These are phyloP conservation scores for Pseudomyrmex flavicornis DNA, from an alignment of 1,140 invertebrate genomes.

Conservation along the genomic window DNA sequence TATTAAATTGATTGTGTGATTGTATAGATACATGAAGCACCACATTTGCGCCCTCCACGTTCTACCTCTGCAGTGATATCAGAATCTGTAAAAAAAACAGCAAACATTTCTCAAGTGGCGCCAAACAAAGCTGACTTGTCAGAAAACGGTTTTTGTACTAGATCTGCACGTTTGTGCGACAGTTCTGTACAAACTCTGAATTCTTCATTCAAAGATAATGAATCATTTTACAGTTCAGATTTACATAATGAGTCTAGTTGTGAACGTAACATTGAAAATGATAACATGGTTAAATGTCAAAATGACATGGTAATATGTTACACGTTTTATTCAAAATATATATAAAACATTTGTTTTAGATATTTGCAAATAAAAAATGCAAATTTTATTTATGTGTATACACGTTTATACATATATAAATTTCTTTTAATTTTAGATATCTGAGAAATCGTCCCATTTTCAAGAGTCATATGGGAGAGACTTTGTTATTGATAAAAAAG, in stretches of 20 bases:
- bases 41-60: no score
- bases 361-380: neutral
- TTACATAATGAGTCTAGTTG: conserved; percentile 12
- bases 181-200: no score
- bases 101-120: no score
- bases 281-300: neutral
- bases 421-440: conserved; percentile 8
- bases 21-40: no score
- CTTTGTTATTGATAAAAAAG: neutral
- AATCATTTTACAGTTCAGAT: neutral
- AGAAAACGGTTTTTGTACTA: no score
- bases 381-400: neutral
- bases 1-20: no score
- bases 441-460: neutral
- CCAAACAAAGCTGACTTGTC: no score
- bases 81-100: no score
- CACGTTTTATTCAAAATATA: neutral
- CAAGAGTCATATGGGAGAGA: neutral
- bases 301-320: conserved; percentile 11
- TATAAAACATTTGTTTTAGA: neutral
- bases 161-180: no score
- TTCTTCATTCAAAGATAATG: no score
- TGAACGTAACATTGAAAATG: neutral
- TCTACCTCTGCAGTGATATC: no score
- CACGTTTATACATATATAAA: neutral